Evolutionary conservation across 2,797 vertebrate species (phyloP).

Genomic region (Buceros bicornis): DNA sequence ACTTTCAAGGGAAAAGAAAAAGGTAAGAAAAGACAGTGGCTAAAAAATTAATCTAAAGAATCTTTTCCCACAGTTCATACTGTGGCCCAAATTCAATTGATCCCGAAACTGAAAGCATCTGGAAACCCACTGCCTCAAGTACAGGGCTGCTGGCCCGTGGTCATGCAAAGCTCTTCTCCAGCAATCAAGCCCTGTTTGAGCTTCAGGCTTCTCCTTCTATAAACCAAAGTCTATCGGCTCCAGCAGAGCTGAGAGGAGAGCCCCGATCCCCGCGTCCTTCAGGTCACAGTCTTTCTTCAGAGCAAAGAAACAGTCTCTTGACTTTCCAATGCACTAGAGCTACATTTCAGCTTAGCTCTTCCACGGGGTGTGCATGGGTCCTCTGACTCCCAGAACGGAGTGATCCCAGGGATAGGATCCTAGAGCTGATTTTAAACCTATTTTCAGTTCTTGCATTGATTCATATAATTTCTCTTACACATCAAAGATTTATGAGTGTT

Average conservation of each 20-base stretch:
- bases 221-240: not conserved
- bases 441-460: not conserved
- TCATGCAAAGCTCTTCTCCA: not conserved
- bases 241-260: not conserved
- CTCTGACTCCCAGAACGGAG: not conserved
- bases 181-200: not conserved
- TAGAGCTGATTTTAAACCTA: not conserved
- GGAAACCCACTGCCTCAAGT: not conserved
- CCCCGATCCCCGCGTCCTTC: not conserved
- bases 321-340: not conserved
- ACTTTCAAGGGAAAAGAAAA: not conserved
- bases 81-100: not conserved
- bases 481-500: not conserved
- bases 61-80: not conserved
- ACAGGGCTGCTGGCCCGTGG: not conserved
- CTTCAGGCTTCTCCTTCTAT: not conserved
- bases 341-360: not conserved
- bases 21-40: not conserved
- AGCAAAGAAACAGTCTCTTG: not conserved
- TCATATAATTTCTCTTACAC: not conserved
- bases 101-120: not conserved
- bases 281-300: not conserved
- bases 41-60: not conserved
- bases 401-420: not conserved
- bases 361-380: not conserved